phyloP scores from a whole-genome alignment of 1,140 invertebrate genomes.

The Meloidogyne floridensis region DNA sequence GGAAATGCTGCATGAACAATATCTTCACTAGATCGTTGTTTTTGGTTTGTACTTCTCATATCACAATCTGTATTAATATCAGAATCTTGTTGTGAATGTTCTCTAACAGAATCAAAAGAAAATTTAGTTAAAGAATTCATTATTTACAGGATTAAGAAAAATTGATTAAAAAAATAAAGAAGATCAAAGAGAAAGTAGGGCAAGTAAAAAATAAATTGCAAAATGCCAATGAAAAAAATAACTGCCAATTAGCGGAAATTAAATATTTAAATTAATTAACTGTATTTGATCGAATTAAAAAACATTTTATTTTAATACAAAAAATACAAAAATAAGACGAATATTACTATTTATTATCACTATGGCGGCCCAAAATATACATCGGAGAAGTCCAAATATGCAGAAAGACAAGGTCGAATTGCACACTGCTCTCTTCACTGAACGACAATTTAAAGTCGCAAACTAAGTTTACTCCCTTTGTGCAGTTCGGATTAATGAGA shows the following conservation, averaged over 20 bases:
- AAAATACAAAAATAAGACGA: no score
- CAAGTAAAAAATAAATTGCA: no score
- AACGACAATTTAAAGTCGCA: no score
- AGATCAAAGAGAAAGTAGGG: no score
- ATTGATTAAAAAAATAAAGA: no score
- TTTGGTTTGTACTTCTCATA: not conserved
- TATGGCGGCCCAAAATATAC: no score
- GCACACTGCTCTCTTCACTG: not conserved
- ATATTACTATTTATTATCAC: not conserved
- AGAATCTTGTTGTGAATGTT: not conserved
- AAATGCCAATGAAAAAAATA: no score
- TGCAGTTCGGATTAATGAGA: no score
- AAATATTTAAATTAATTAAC: not conserved
- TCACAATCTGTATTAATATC: not conserved
- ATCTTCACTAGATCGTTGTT: not conserved
- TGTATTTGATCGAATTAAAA: no score
- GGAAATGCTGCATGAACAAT: slow-evolving; percentile 4
- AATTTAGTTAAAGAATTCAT: not conserved
- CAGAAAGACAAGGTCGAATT: not conserved
- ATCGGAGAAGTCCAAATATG: no score
- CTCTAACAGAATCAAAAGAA: not conserved
- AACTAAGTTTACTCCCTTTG: no score
- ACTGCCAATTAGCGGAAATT: not conserved
- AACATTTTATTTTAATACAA: not conserved
- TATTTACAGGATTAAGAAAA: not conserved